A percentile compares a stretch with the other conserved stretches of the same genome.
phyloP scores from a whole-genome alignment of 2,797 vertebrate species.

The Rhabdophis nuchalis region DNA sequence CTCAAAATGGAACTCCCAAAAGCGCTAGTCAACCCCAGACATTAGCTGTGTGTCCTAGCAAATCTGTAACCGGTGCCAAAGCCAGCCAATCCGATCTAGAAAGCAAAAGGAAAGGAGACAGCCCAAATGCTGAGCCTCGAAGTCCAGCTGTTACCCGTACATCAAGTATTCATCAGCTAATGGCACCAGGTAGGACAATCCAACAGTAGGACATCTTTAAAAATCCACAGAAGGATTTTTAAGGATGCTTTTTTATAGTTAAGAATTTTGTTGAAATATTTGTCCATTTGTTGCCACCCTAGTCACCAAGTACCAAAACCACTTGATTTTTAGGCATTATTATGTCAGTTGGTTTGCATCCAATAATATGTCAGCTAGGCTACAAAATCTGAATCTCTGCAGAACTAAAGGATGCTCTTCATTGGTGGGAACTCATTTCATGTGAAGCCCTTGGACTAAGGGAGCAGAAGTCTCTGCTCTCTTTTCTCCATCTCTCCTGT shows the following conservation, averaged over 20 bases:
- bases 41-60: conserved; percentile 79
- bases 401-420: not conserved
- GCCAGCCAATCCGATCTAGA: conserved; percentile 78
- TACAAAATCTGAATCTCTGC: not conserved
- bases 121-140: conserved; percentile 72
- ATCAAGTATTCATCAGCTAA: conserved; percentile 78
- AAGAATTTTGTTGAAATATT: not conserved
- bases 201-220: not conserved
- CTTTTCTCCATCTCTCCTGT: not conserved
- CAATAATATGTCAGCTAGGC: not conserved
- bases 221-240: not conserved
- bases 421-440: not conserved
- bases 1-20: conserved; percentile 84
- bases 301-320: not conserved
- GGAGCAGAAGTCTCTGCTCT: not conserved
- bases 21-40: conserved; percentile 75
- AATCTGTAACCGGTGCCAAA: conserved; percentile 77
- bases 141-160: conserved; percentile 72
- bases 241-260: not conserved
- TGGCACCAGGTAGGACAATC: conserved; percentile 77
- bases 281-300: not conserved
- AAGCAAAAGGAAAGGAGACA: conserved; percentile 73
- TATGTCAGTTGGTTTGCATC: not conserved
- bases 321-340: not conserved
- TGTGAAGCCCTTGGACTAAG: not conserved